Percentiles rank a stretch among this genome's conserved stretches.
phyloP scores from a whole-genome alignment of 2,113 vertebrate genomes.

The Xyliphius kryptos region DNA sequence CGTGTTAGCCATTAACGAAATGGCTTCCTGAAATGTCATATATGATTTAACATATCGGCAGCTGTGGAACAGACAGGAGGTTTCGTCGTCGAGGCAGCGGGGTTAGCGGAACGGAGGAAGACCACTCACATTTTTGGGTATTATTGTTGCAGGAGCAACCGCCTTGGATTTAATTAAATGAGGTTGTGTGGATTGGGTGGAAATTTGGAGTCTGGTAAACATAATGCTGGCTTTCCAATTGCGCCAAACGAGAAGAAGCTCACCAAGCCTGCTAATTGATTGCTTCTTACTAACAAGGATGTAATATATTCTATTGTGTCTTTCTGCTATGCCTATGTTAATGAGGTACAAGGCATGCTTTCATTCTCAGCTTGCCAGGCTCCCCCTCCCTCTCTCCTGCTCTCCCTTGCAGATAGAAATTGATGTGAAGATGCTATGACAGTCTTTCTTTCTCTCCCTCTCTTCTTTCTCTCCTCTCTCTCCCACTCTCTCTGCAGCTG shows the following conservation, averaged over 20 bases:
- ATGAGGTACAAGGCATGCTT: constrained; percentile 64
- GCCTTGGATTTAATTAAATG: too few relatives aligned
- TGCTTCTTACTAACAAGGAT: constrained; percentile 62
- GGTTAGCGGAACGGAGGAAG: constrained; percentile 4
- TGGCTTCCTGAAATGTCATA: constrained; percentile 26
- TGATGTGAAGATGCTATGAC: constrained; percentile 82
- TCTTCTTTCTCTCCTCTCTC: constrained; percentile 59
- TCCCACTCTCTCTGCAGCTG: constrained; percentile 49
- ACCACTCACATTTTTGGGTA: too few relatives aligned
- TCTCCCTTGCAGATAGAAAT: constrained; percentile 51
- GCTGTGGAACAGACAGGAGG: constrained; percentile 20
- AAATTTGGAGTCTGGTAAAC: too few relatives aligned
- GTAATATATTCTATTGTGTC: constrained; percentile 76
- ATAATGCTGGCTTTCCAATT: too few relatives aligned
- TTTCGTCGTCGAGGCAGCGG: constrained; percentile 6
- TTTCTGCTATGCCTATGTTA: constrained; percentile 68
- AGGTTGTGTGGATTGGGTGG: too few relatives aligned
- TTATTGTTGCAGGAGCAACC: too few relatives aligned
- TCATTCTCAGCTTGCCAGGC: constrained; percentile 23
- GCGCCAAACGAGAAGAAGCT: not conserved
- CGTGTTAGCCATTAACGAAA: constrained; percentile 26
- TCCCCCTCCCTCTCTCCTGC: constrained; percentile 25
- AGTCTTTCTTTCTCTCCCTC: constrained; percentile 72
- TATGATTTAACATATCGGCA: constrained; percentile 36
- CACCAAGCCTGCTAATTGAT: not conserved